Base-by-base conservation (phyloP, 1,140 invertebrate species). In the Pogonus chalceus region DNA sequence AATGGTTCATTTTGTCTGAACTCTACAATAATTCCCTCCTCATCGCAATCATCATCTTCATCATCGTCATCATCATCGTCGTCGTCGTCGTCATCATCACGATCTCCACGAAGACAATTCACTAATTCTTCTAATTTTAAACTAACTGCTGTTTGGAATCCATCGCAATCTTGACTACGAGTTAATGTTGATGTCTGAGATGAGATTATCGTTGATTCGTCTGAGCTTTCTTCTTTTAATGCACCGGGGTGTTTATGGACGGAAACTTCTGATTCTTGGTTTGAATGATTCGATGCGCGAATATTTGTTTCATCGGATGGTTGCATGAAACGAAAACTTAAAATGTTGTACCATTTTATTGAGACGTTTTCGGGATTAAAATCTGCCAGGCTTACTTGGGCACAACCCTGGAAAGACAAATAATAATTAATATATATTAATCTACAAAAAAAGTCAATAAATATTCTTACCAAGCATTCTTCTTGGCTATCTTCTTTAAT, bases 141-240 rank as follows among this genome's bases (percentile, higher is more conserved):
- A 24, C 77, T 76, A 2, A 80, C 76, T 18, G 76, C 74, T 1
- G 75, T 76, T 52, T 79, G 76, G 46, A 80, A 61, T 53, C 78
- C 74, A 48, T 79, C 70, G 52, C 72, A 75, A 62, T 69, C 71
- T 77, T 94, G 89, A 73, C 93, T 96, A 62, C 94, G 80, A 7
- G 94, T 97, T 2, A 96, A 75, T 0, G 94, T 97, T 1, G 92
- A 96, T 0, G 93, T 96, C 71, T 96, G 92, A 18, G 90, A 93
- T 16, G 92, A 96, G 53, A 96, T 96, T 54, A 96, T 91, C 0
- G 93, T 97, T 10, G 90, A 94, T 66, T 96, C 94, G 71, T 97
- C 94, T 55, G 91, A 95, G 61, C 92, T 96, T 69, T 96, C 93
- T 67, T 96, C 92, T 65, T 86, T 77, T 63, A 56, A 35, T 43